Conservation (phyloP, 2,113 vertebrate genomes). For the Laterallus jamaicensis region DNA sequence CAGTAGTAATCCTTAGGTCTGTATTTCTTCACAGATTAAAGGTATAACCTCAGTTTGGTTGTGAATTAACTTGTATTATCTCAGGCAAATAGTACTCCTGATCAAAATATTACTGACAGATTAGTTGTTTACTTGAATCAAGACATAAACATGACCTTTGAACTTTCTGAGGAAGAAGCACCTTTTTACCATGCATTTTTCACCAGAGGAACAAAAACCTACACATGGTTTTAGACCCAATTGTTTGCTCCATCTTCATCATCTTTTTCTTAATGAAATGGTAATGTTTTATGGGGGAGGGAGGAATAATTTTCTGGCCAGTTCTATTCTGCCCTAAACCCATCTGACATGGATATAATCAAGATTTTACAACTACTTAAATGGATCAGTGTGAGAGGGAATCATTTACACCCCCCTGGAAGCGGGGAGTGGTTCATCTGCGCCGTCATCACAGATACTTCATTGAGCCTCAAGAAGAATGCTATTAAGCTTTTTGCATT, state of each 20-base stretch:
- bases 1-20: neutral
- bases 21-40: neutral
- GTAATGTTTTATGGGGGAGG: neutral
- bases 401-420: neutral
- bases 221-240: neutral
- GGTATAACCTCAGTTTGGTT: neutral
- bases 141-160: neutral
- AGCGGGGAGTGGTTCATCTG: neutral
- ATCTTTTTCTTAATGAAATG: neutral
- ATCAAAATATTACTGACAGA: neutral
- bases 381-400: neutral
- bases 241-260: slow-evolving; percentile 4
- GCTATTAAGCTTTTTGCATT: slow-evolving; percentile 30
- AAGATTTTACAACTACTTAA: slow-evolving; percentile 10
- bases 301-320: neutral
- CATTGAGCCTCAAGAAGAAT: neutral
- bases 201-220: neutral
- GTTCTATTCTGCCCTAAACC: neutral
- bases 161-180: neutral
- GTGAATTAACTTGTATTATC: neutral
- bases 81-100: neutral
- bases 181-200: neutral
- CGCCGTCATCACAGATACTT: neutral
- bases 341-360: neutral
- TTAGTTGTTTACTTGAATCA: slow-evolving; percentile 10